A percentile compares a stretch with the other conserved stretches of the same genome.
phyloP scores from a whole-genome alignment of 2,888 invertebrate species.

The Lithophane leautieri region DNA sequence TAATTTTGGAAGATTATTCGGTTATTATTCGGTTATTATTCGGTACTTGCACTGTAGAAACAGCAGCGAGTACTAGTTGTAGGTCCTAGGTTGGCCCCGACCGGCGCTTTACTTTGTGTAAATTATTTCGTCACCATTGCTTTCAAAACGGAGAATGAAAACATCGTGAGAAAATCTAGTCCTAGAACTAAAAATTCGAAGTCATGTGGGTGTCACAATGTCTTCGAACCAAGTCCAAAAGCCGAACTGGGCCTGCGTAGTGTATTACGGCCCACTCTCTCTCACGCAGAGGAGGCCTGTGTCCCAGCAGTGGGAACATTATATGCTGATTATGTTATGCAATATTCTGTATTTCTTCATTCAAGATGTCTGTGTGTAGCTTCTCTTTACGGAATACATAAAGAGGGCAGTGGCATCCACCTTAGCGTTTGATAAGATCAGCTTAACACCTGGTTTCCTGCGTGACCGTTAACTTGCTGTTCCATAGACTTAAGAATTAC shows the following conservation, averaged over 20 bases:
- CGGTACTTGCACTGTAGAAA: too few relatives aligned
- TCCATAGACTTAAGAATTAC: not conserved
- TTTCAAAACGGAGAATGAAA: too few relatives aligned
- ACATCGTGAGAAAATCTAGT: too few relatives aligned
- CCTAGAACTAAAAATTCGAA: too few relatives aligned
- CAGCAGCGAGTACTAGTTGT: not conserved
- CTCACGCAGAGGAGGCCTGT: not conserved
- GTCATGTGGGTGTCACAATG: too few relatives aligned
- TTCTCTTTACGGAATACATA: conserved; percentile 36
- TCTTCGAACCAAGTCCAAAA: too few relatives aligned
- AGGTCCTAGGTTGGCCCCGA: not conserved
- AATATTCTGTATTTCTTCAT: not conserved
- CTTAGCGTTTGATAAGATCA: conserved; percentile 39
- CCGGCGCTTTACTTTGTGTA: too few relatives aligned
- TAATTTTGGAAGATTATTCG: not conserved
- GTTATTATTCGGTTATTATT: too few relatives aligned
- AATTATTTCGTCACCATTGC: too few relatives aligned
- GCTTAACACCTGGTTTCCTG: conserved; percentile 34
- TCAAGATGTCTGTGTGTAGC: not conserved
- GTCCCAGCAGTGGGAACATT: not conserved
- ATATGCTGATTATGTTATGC: not conserved
- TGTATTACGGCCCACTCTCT: not conserved
- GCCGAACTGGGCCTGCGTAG: not conserved
- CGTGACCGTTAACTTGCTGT: conserved; percentile 32
- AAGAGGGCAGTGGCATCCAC: conserved; percentile 33